phyloP scores from a whole-genome alignment of 2,888 invertebrate genomes.

The Trichogramma evanescens region DNA sequence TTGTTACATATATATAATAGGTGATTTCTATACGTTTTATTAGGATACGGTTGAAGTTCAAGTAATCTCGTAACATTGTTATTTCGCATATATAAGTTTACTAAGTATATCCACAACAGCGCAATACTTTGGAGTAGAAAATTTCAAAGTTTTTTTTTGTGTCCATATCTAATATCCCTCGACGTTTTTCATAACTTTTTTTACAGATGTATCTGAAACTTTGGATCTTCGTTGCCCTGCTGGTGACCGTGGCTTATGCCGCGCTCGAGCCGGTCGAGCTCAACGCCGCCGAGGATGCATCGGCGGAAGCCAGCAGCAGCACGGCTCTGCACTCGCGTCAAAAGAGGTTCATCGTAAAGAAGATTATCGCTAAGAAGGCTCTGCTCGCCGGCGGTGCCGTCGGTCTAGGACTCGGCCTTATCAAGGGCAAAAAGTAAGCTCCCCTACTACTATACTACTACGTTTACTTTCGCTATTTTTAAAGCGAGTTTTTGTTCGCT shows the following conservation, averaged over 20 bases:
- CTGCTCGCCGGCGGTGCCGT: conserved; percentile 28
- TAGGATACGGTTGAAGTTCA: too few species aligned
- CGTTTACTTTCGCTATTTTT: too few species aligned
- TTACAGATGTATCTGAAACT: conserved; percentile 27
- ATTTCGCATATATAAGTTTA: too few species aligned
- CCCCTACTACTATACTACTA: too few species aligned
- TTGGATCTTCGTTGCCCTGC: conserved; percentile 19
- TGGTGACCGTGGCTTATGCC: conserved; percentile 26
- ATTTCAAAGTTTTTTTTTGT: too few species aligned
- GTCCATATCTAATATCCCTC: too few species aligned
- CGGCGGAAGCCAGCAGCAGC: neutral
- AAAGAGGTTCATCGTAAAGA: conserved; percentile 30
- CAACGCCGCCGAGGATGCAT: conserved; percentile 3
- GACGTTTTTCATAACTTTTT: neutral
- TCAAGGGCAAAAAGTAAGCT: conserved; percentile 30
- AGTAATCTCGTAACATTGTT: too few species aligned
- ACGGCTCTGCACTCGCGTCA: conserved; percentile 15
- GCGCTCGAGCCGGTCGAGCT: conserved; percentile 1
- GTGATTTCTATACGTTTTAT: too few species aligned
- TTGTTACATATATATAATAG: too few species aligned
- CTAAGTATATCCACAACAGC: too few species aligned
- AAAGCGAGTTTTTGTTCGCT: too few species aligned
- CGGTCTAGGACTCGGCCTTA: conserved; percentile 26
- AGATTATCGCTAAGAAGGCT: conserved; percentile 29
- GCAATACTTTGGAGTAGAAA: too few species aligned